Evolutionary conservation across 2,888 invertebrate genomes (phyloP), one percentile per base, ranked within the genome.

Genomic region (Achlya flavicornis): DNA sequence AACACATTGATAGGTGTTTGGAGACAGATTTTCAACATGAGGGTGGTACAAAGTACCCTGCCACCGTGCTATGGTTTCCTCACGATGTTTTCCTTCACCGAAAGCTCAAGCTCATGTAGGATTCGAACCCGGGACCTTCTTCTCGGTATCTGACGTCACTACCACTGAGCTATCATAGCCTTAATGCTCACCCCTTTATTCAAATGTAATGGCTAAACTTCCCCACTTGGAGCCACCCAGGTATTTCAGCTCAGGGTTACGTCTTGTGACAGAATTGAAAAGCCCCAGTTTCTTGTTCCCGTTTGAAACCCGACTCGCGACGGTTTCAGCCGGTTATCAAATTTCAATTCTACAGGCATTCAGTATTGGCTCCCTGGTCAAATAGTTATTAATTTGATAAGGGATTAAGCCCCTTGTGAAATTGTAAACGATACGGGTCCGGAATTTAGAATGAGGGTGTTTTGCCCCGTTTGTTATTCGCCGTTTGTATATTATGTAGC

Each of bases 251-350:
- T 53, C 53, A 48, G 16, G 16, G 48, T 26, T 32, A 19, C 35
- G 58, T 58, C 58, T n/a, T 58, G 7, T 14, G 8, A 32, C 14
- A 14, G 32, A 58, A 8, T 58, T n/a, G 14, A 35, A 6, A 32
- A 58, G 14, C 74, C 75, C 70, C 71, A 71, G 64, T 66, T 76
- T 61, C 70, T 75, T 75, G 80, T 78, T 76, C 67, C 71, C 69
- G 74, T 79, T 79, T 79, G 79, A 79, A 70, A 73, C 62, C 61
- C 63, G 58, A 46, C 38, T 48, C 57, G 19, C 53, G 61, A 66
- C 63, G 57, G 57, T 57, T 57, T 61, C 63, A 46, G 48, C 35
- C 35, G 57, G 62, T 48, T 48, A 60, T 41, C 62, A 63, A 46
- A 57, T 63, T 64, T 61, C 63, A 60, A 62, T 57, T 59, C 58